Conservation (phyloP, 2,113 vertebrate species). For the Indicator indicator region DNA sequence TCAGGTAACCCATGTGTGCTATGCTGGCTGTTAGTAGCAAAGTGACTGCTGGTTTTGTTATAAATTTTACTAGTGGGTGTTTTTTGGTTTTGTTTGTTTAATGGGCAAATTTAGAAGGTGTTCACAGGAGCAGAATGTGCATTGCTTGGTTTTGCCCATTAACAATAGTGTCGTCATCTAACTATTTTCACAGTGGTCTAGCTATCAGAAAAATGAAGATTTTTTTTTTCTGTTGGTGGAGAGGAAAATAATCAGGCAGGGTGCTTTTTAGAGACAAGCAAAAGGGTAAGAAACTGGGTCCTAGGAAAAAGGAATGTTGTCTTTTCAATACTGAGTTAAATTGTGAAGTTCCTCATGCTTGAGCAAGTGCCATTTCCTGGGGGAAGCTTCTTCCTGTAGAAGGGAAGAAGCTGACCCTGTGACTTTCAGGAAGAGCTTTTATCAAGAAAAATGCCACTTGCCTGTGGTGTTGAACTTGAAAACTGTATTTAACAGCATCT, state of each 20-base stretch:
- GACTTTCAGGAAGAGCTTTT: not conserved
- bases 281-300: not conserved
- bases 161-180: not conserved
- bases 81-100: not conserved
- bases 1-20: not conserved
- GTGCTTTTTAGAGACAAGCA: not conserved
- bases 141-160: not conserved
- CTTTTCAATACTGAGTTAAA: not conserved
- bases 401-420: not conserved
- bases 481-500: not conserved
- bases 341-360: not conserved
- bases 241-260: not conserved
- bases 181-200: not conserved
- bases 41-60: not conserved
- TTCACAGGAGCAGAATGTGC: not conserved
- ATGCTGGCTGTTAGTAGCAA: not conserved
- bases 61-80: not conserved
- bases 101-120: not conserved
- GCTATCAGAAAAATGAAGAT: not conserved
- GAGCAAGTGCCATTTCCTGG: not conserved
- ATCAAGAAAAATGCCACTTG: not conserved
- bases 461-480: not conserved
- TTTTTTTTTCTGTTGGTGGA: not conserved
- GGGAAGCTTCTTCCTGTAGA: not conserved
- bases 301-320: not conserved